Percentiles rank a stretch among this genome's conserved stretches.
These are phyloP conservation scores for Atta cephalotes DNA, from an alignment of 1,140 invertebrate genomes.

Conservation along the genomic window DNA sequence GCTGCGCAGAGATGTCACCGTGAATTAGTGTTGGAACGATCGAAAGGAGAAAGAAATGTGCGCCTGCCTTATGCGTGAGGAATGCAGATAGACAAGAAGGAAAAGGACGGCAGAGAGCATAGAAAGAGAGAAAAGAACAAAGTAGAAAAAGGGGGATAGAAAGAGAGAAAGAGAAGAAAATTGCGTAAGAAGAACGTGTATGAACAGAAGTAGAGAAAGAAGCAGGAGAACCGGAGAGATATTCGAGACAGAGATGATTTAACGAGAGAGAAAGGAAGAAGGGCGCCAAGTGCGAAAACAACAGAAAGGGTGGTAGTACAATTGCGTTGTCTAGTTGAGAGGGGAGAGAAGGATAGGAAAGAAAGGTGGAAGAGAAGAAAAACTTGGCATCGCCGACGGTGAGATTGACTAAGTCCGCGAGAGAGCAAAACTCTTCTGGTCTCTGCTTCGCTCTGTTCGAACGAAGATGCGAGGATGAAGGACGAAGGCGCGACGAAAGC, in stretches of 20 bases:
- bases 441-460: background rate
- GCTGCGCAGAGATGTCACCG: conserved; percentile 75
- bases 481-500: conserved; percentile 44
- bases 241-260: conserved; percentile 11
- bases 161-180: conserved; percentile 26
- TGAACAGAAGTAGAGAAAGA: background rate
- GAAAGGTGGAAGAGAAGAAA: conserved; percentile 38
- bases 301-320: conserved; percentile 1
- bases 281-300: conserved; percentile 45
- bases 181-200: conserved; percentile 11
- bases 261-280: conserved; percentile 51
- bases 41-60: conserved; percentile 71
- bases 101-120: conserved; percentile 10
- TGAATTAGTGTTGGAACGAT: conserved; percentile 77
- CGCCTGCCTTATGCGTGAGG: conserved; percentile 75
- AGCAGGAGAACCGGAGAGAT: background rate
- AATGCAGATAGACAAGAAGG: conserved; percentile 62
- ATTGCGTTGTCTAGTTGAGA: background rate
- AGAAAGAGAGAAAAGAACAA: conserved; percentile 23
- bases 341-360: background rate
- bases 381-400: background rate
- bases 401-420: background rate
- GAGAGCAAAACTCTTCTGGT: conserved; percentile 9
- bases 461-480: conserved; percentile 38
- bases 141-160: conserved; percentile 16